phyloP scores from a whole-genome alignment of 2,888 invertebrate genomes.

The Zootermopsis nevadensis region DNA sequence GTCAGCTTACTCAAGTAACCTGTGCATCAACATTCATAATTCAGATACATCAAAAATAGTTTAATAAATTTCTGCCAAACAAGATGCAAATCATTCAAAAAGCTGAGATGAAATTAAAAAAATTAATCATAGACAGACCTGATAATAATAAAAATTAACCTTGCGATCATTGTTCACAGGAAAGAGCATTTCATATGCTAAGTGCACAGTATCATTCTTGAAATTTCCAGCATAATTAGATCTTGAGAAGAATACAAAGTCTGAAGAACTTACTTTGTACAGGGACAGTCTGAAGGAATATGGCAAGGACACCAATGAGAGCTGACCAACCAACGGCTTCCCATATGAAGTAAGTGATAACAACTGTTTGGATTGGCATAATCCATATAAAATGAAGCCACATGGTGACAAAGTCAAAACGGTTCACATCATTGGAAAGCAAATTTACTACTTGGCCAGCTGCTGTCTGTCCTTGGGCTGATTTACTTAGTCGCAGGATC shows the following conservation, averaged over 20 bases:
- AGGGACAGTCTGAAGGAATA: conserved; percentile 60
- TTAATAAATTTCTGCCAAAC: too few relatives aligned
- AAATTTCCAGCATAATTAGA: too few relatives aligned
- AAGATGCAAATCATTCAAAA: too few relatives aligned
- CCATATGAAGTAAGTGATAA: conserved; percentile 73
- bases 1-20: conserved; percentile 49
- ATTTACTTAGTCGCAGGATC: conserved; percentile 68
- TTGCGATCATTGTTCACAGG: too few relatives aligned
- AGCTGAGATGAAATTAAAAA: too few relatives aligned
- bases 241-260: too few relatives aligned
- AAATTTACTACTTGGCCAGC: conserved; percentile 70
- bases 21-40: conserved; percentile 1
- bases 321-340: conserved; percentile 67
- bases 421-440: conserved; percentile 68
- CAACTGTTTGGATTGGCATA: conserved; percentile 70
- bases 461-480: conserved; percentile 70
- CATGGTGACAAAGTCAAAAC: conserved; percentile 67
- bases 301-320: conserved; percentile 71
- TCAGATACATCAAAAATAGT: too few relatives aligned
- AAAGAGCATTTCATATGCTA: too few relatives aligned
- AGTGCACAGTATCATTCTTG: too few relatives aligned
- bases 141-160: too few relatives aligned
- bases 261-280: conserved; percentile 55
- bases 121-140: too few relatives aligned
- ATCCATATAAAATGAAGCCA: conserved; percentile 67